These are phyloP conservation scores for Hybos culiciformis DNA, from an alignment of 2,888 invertebrate genomes.

Conservation along the genomic window DNA sequence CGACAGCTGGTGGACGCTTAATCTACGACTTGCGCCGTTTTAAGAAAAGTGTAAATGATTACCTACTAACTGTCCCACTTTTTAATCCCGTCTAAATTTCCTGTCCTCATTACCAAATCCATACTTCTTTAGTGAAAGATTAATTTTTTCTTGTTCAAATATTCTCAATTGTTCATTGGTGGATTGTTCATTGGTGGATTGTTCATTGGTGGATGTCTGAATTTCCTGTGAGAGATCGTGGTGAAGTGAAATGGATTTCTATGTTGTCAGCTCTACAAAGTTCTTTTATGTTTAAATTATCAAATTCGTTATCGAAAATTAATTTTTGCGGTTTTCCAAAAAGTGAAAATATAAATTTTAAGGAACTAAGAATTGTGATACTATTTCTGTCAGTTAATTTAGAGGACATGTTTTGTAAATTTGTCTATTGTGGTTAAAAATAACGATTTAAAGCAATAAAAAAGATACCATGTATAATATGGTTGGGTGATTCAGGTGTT, in stretches of 20 bases:
- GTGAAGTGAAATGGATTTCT: background rate
- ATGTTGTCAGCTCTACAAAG: background rate
- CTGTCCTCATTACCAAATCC: no score
- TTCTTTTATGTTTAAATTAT: background rate
- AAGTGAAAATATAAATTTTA: background rate
- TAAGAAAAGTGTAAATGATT: no score
- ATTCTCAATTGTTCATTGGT: background rate
- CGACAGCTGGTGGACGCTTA: no score
- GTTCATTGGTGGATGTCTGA: background rate
- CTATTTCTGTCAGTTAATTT: background rate
- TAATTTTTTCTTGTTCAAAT: no score
- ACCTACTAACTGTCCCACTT: no score
- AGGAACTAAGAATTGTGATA: background rate
- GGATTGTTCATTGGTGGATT: background rate
- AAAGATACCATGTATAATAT: background rate
- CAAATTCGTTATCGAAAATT: background rate
- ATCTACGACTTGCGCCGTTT: no score
- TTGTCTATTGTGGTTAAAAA: background rate
- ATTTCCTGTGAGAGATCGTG: background rate
- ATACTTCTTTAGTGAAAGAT: no score
- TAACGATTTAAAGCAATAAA: background rate
- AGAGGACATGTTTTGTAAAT: background rate
- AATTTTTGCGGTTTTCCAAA: no score
- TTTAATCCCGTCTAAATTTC: no score
- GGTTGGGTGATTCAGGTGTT: background rate